Evolutionary conservation across 2,888 invertebrate genomes (phyloP), one percentile per base, ranked within the genome.

Genomic region (Pyrrhosoma nymphula): DNA sequence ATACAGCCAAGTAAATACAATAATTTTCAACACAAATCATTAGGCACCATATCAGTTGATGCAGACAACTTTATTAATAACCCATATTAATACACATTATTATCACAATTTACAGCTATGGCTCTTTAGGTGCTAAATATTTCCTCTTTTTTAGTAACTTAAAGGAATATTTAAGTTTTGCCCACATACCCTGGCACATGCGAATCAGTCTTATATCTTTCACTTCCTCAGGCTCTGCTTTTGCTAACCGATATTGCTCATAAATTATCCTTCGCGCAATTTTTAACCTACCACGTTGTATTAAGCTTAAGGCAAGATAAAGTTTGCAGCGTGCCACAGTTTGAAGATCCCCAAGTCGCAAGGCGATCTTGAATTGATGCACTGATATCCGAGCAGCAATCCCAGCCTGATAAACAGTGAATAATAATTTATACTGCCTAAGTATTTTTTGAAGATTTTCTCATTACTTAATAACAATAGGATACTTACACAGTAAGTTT

Each of bases 121-220:
- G 82, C 35, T 82, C 82, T 82, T 82, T 82, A 18, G 35, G 35
- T 8, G 14, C 18, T 18, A 30, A 35, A 82, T 82, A 82, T 89
- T 90, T 82, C 75, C 30, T 95, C 14, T 69, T 95, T 56, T 35
- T 10, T 47, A 56, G 82, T 26, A 95, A 93, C 23, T 95, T 95
- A 95, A 97, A 96, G 96, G 97, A 97, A 96, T 98, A 98, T 96
- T 98, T 98, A 60, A 99, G 97, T 96, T 99, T 99, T 0, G 98
- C 97, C 99, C 99, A 99, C 95, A 99, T 98, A 88, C 99, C 99
- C 96, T 98, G 97, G 96, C 99, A 99, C 99, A 99, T 99, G 96
- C 98, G 98, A 93, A 98, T 97, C 93, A 99, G 97, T 95, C 98
- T 97, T 95, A 97, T 97, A 96, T 99, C 99, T 6, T 97, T 97